Evolutionary conservation across 2,888 invertebrate genomes (phyloP), one percentile per base, ranked within the genome.

Genomic region (Caradrina kadenii): DNA sequence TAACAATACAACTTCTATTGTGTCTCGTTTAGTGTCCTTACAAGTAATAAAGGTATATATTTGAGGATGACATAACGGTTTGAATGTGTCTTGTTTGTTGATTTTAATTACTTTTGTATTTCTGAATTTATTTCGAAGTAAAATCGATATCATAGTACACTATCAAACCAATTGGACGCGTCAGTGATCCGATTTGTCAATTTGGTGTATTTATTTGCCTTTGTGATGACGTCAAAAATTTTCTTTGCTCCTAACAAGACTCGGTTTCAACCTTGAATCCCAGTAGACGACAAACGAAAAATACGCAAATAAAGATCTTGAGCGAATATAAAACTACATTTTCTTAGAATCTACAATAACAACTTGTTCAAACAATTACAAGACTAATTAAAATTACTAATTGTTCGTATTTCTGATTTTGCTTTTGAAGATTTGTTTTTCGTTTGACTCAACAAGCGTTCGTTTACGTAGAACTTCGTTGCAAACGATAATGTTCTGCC

Each of bases 311-410:
- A 50, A 60, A 59, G 26, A 58, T 61, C 65, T 63, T 60, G 31
- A 63, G 50, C 45, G 21, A 71, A 63, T 59, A 42, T 55, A 64
- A 63, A 64, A 63, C 53, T 49, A 67, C 17, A 66, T 50, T 53
- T 64, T 69, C 35, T 63, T 48, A 70, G 62, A 65, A 61, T 48
- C 26, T 72, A 61, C 62, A 77, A 75, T 77, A 61, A 77, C 73
- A 81, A 80, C 72, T 78, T 76, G 59, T 42, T 21, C 49, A 54
- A 63, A 79, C 54, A 63, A 67, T 35, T 61, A 64, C 22, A 72
- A 55, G 56, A 59, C 67, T 64, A 72, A 82, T 76, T 82, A 73
- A 73, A 78, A 75, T 78, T 52, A 65, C 66, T 69, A 26, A 63
- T 75, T 73, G 64, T 77, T 73, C 49, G 65, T 59, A 69, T 68